These are phyloP conservation scores for Odontesthes bonariensis DNA, from an alignment of 2,113 vertebrate genomes.

Conservation along the genomic window DNA sequence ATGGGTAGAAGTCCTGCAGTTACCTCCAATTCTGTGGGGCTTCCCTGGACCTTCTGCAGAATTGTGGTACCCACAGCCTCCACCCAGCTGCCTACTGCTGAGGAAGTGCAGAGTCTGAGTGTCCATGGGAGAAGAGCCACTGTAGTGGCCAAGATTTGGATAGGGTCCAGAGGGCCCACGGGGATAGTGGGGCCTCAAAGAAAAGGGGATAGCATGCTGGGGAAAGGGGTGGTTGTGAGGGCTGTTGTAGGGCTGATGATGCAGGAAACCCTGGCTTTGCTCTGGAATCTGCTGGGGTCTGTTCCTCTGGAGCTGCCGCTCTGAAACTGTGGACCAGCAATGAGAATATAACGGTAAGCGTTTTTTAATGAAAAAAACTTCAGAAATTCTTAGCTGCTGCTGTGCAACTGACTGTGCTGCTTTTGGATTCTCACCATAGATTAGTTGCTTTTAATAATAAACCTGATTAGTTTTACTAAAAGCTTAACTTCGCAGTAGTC, in stretches of 20 bases:
- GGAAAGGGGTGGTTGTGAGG: conserved; percentile 86
- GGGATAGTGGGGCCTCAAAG: conserved; percentile 83
- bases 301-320: conserved; percentile 78
- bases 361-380: not conserved
- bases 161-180: conserved; percentile 79
- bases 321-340: conserved; percentile 64
- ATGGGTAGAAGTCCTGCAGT: conserved; percentile 71
- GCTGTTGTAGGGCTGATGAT: conserved; percentile 87
- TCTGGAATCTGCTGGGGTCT: conserved; percentile 75
- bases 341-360: conserved; percentile 1
- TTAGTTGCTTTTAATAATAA: too few species aligned
- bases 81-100: conserved; percentile 77
- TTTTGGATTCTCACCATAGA: too few species aligned
- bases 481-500: too few species aligned
- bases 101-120: conserved; percentile 84
- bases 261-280: conserved; percentile 88
- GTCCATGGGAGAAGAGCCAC: conserved; percentile 84
- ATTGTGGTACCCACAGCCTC: conserved; percentile 78
- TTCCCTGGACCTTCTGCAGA: conserved; percentile 70
- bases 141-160: conserved; percentile 84
- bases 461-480: too few species aligned
- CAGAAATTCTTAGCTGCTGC: too few species aligned
- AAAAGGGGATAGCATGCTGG: conserved; percentile 81
- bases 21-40: conserved; percentile 75
- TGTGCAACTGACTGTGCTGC: too few species aligned